Conservation (phyloP, 2,888 invertebrate genomes). For the Brachyptera putata region DNA sequence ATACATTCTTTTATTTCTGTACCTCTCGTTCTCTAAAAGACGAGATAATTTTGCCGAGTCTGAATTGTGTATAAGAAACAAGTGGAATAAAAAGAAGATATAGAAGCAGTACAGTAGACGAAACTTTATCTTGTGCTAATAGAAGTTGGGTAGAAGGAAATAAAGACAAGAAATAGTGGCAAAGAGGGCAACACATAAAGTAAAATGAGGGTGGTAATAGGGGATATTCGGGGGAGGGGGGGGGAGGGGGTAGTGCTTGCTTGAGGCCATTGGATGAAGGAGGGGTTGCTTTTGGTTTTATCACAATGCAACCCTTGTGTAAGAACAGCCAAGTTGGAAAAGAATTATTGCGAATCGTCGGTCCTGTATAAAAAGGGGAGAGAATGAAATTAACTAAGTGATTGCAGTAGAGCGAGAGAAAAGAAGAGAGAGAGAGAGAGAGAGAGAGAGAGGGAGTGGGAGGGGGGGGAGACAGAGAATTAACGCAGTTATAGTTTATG, state of each 20-base stretch:
- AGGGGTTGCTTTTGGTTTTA: too few species aligned
- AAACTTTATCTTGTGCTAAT: slow-evolving; percentile 32
- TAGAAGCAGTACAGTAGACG: neutral
- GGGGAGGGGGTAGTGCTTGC: too few species aligned
- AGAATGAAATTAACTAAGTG: slow-evolving; percentile 25
- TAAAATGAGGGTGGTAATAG: slow-evolving; percentile 12
- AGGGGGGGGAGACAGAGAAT: slow-evolving; percentile 9
- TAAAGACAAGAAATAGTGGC: slow-evolving; percentile 27
- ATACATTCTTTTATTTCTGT: slow-evolving; percentile 18
- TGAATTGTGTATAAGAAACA: slow-evolving; percentile 30
- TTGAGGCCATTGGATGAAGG: too few species aligned
- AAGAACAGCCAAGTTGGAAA: slow-evolving; percentile 15
- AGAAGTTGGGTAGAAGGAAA: slow-evolving; percentile 22
- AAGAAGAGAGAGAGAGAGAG: too few species aligned
- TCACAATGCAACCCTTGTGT: neutral
- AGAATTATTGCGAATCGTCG: slow-evolving; percentile 16
- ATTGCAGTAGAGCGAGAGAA: slow-evolving; percentile 21
- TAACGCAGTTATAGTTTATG: too few species aligned
- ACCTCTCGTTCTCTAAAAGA: slow-evolving; percentile 21
- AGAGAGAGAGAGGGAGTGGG: neutral
- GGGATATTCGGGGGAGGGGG: too few species aligned
- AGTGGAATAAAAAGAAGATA: slow-evolving; percentile 15
- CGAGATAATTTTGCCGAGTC: slow-evolving; percentile 32
- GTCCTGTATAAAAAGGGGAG: slow-evolving; percentile 8
- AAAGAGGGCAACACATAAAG: slow-evolving; percentile 15